Conservation (phyloP, 2,888 invertebrate species). For the Antheraea assamensis region DNA sequence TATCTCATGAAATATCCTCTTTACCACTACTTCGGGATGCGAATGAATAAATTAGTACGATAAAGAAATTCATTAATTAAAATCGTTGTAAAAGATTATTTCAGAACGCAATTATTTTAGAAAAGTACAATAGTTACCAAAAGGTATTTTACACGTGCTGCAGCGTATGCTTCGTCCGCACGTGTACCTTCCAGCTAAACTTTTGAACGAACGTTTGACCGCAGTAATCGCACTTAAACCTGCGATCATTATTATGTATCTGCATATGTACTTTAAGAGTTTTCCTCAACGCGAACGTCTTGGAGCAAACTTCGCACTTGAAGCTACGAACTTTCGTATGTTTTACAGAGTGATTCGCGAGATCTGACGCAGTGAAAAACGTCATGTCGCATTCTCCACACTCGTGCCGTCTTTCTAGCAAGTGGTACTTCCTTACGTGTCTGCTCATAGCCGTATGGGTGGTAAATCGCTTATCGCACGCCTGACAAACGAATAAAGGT, state of each 20-base stretch:
- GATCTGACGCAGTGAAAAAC: constrained; percentile 38
- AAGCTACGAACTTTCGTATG: constrained; percentile 40
- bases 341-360: constrained; percentile 44
- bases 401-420: constrained; percentile 46
- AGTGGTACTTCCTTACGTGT: constrained; percentile 51
- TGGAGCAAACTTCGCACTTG: constrained; percentile 41
- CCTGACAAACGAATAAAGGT: constrained; percentile 36
- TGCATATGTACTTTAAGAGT: constrained; percentile 37
- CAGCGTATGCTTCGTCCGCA: constrained; percentile 25
- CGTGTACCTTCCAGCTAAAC: constrained; percentile 33
- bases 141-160: neutral
- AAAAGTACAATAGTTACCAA: neutral
- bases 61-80: too few species aligned
- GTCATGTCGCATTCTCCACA: constrained; percentile 45
- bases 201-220: constrained; percentile 40
- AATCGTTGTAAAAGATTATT: too few species aligned
- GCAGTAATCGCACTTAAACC: constrained; percentile 46
- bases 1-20: too few species aligned
- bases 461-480: constrained; percentile 45
- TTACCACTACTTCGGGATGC: too few species aligned
- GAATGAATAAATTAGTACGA: too few species aligned
- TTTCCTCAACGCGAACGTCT: constrained; percentile 39
- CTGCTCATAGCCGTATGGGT: constrained; percentile 35
- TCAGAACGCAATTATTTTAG: too few species aligned
- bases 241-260: constrained; percentile 32